These are phyloP conservation scores for Microhierax caerulescens DNA, from an alignment of 2,797 vertebrate genomes.

Conservation along the genomic window DNA sequence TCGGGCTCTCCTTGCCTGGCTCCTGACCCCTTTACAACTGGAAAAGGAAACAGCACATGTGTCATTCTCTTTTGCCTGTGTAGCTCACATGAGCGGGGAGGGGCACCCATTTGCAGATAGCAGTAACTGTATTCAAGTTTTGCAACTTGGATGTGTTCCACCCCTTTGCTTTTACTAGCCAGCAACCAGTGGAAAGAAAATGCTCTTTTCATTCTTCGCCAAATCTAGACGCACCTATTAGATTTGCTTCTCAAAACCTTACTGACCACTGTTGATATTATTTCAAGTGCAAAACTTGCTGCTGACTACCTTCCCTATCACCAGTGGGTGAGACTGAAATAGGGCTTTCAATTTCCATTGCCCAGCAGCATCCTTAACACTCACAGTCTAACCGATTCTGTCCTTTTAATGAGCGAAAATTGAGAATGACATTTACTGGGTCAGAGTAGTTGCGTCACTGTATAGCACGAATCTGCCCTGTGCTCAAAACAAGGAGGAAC, in stretches of 20 bases:
- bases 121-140: conserved; percentile 68
- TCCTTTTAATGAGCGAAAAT: not conserved
- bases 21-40: conserved; percentile 67
- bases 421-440: not conserved
- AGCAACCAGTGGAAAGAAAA: conserved; percentile 50
- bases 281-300: not conserved
- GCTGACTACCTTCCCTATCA: not conserved
- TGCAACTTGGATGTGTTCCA: conserved; percentile 43
- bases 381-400: not conserved
- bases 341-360: not conserved
- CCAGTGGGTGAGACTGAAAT: not conserved
- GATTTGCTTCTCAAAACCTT: not conserved
- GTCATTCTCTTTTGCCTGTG: conserved; percentile 69
- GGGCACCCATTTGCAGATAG: conserved; percentile 74
- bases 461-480: not conserved
- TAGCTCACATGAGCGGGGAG: conserved; percentile 75
- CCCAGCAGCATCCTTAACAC: not conserved
- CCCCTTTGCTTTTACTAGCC: conserved; percentile 29
- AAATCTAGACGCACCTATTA: not conserved
- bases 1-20: conserved; percentile 47
- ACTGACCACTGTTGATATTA: not conserved
- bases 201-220: not conserved
- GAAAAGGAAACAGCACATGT: conserved; percentile 76
- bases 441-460: not conserved
- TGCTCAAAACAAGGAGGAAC: not conserved